Conservation (phyloP, 2,888 invertebrate species). For the Dusona sp. region DNA sequence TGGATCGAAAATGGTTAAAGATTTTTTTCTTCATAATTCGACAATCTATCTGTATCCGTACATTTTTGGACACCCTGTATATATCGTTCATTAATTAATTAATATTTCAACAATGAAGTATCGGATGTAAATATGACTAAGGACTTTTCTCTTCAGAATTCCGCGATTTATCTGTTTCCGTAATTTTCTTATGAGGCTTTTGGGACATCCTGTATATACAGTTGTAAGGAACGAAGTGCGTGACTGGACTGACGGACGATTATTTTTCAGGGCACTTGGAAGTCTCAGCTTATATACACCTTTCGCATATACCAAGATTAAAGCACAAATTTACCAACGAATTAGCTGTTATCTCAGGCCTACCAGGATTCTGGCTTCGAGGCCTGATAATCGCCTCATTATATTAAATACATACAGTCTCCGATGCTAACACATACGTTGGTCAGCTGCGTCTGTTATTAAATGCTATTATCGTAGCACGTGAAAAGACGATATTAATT, state of each 20-base stretch:
- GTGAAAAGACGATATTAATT: constrained; percentile 37
- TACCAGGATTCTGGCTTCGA: constrained; percentile 47
- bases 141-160: background rate
- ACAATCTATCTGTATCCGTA: background rate
- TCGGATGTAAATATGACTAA: background rate
- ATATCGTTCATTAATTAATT: too few relatives aligned
- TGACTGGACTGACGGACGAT: constrained; percentile 67
- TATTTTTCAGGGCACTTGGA: constrained; percentile 70
- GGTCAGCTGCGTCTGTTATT: constrained; percentile 32
- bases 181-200: background rate
- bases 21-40: background rate
- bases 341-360: constrained; percentile 70
- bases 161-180: background rate
- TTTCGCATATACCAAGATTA: constrained; percentile 50
- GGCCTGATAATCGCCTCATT: constrained; percentile 70
- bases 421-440: constrained; percentile 24
- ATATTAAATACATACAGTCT: constrained; percentile 57
- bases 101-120: background rate
- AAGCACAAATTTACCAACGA: constrained; percentile 66
- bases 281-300: constrained; percentile 49
- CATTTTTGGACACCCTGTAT: background rate
- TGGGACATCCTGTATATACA: constrained; percentile 7
- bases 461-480: constrained; percentile 35
- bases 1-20: background rate
- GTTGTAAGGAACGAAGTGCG: constrained; percentile 55